These are phyloP conservation scores for Sciurus carolinensis DNA, from an alignment of 2,797 vertebrate species.

Conservation along the genomic window DNA sequence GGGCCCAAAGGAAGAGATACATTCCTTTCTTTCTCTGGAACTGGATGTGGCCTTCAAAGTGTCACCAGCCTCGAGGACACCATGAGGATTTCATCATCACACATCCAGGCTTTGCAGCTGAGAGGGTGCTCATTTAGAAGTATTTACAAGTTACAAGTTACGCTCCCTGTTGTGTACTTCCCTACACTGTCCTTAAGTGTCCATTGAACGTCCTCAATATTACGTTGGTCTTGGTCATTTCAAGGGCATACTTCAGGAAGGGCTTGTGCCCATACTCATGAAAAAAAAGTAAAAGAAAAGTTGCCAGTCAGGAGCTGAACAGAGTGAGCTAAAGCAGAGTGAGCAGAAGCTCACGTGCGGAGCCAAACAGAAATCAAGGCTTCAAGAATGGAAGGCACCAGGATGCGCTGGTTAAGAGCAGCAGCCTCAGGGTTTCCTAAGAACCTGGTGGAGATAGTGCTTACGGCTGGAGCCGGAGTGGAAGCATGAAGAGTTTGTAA, in stretches of 20 bases:
- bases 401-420: background rate
- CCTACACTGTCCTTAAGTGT: background rate
- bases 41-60: background rate
- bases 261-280: background rate
- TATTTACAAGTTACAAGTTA: background rate
- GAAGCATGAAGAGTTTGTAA: background rate
- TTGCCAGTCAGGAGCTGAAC: background rate
- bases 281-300: constrained; percentile 22
- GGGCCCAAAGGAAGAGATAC: background rate
- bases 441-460: background rate
- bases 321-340: background rate
- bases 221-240: background rate
- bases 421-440: constrained; percentile 11
- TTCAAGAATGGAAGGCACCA: background rate
- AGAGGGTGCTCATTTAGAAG: background rate
- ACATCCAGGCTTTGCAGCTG: background rate
- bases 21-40: constrained; percentile 36
- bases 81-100: background rate
- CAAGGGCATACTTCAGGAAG: background rate
- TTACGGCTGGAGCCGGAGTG: background rate
- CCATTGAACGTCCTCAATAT: background rate
- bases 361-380: constrained; percentile 5
- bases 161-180: background rate
- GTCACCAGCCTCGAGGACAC: background rate
- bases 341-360: background rate